These are phyloP conservation scores for Hirudinaria manillensis DNA, from an alignment of 2,888 invertebrate species.

Conservation along the genomic window DNA sequence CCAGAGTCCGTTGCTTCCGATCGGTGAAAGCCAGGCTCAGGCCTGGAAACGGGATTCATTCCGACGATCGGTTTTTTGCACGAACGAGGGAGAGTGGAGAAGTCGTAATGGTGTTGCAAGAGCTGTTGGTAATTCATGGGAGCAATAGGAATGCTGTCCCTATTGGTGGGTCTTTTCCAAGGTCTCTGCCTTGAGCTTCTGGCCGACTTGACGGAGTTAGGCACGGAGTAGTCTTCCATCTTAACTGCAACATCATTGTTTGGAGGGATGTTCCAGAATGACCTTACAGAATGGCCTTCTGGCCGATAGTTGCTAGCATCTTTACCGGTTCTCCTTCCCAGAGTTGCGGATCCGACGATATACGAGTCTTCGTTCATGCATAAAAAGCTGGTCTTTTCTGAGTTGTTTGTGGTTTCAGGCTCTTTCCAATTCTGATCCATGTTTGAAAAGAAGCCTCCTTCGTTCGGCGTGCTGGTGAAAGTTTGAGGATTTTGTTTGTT, in stretches of 20 bases:
- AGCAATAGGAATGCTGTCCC: not conserved
- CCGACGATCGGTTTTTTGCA: not conserved
- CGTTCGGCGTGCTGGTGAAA: too few species aligned
- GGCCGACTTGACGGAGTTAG: not conserved
- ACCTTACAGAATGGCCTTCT: not conserved
- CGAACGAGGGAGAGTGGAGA: not conserved
- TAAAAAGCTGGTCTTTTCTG: too few species aligned
- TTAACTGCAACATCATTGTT: not conserved
- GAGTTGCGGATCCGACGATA: not conserved
- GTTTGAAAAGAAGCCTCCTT: too few species aligned
- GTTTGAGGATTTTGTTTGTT: too few species aligned
- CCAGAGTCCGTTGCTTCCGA: not conserved
- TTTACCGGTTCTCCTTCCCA: not conserved
- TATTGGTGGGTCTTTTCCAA: not conserved
- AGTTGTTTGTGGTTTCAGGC: too few species aligned
- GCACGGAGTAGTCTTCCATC: not conserved
- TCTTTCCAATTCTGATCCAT: too few species aligned
- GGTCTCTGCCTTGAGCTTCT: not conserved
- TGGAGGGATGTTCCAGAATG: not conserved
- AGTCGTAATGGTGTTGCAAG: not conserved
- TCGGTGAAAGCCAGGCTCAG: not conserved
- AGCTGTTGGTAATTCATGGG: not conserved
- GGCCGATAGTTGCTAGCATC: not conserved
- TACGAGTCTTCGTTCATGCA: too few species aligned
- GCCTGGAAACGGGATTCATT: not conserved